These are phyloP conservation scores for Mionectes macconnelli DNA, from an alignment of 2,113 vertebrate species.

Conservation along the genomic window DNA sequence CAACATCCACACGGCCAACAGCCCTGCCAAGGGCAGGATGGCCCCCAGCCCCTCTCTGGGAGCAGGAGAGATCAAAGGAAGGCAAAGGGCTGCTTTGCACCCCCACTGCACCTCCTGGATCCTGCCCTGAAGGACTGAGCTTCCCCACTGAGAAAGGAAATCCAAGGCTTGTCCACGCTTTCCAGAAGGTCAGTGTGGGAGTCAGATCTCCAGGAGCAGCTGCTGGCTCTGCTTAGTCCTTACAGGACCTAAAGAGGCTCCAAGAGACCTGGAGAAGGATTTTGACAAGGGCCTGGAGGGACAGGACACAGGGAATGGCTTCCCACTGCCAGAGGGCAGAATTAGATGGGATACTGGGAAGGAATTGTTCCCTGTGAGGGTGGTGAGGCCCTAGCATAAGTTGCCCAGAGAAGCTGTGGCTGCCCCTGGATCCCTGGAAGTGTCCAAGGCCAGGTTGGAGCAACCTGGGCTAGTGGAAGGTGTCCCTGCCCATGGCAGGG, in stretches of 20 bases:
- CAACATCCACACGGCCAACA: neutral
- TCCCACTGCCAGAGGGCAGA: neutral
- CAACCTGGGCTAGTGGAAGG: fast-evolving
- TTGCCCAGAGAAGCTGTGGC: neutral
- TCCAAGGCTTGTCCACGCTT: neutral
- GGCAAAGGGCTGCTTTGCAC: neutral
- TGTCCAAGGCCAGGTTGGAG: neutral
- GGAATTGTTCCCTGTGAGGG: fast-evolving
- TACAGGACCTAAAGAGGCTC: neutral
- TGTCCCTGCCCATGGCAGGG: neutral
- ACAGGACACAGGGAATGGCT: neutral
- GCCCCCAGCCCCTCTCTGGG: neutral
- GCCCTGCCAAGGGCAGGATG: neutral
- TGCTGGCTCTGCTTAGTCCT: neutral
- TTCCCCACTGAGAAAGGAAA: neutral
- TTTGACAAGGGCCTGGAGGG: neutral
- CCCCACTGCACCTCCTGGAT: neutral
- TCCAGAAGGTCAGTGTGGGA: neutral
- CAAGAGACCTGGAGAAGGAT: neutral
- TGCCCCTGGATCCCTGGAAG: neutral
- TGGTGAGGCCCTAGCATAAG: fast-evolving
- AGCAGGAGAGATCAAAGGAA: neutral
- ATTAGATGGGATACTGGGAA: neutral
- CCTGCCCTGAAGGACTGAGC: neutral
- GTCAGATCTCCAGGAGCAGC: neutral